Evolutionary conservation across 1,140 invertebrate species (phyloP), one percentile per base, ranked within the genome.

Genomic region (Megalonaias nervosa): DNA sequence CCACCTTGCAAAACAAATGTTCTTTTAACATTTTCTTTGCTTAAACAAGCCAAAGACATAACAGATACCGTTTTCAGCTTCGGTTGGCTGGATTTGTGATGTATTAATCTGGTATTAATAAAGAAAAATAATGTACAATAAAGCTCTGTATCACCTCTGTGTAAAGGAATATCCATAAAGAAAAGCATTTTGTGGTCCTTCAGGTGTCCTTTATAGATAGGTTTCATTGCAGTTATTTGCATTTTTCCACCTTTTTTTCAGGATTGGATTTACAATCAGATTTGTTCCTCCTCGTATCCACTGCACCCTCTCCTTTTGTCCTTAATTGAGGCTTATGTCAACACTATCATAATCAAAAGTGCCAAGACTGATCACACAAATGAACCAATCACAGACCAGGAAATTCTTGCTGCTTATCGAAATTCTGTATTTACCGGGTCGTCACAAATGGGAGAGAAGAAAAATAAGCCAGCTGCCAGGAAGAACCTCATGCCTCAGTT

Each of bases 311-410:
- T 98, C 19, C 92, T 99, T 79, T 97, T 97, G 1, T 94, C 95
- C n/a, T 90, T 99, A 13, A 95, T 99, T 0, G 97, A 99, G 92
- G 97, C 97, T 0, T 99, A 97, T 86, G 97, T 99, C 0, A 97
- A 97, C 89, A 98, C 97, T 3, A 95, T 99, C 73, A 92, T 99
- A 23, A 93, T 97, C 57, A 94, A 95, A 2, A 87, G 86, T 57
- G 77, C 84, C 55, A 89, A 86, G 55, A 87, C 87, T 13, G 93
- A 95, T 89, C 94, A 95, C 74, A 95, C 95, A 5, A 98, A 99
- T 87, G 95, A 98, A 88, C 97, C 97, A 0, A 95, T 99, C 64
- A 95, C 94, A 2, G 97, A 98, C 89, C 94, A 95, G 71, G 97
- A 99, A 91, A 97, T 99, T 26, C 89, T 96, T 93, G 79, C 95